phyloP scores from a whole-genome alignment of 1,140 invertebrate genomes.

The Octopus bimaculoides region DNA sequence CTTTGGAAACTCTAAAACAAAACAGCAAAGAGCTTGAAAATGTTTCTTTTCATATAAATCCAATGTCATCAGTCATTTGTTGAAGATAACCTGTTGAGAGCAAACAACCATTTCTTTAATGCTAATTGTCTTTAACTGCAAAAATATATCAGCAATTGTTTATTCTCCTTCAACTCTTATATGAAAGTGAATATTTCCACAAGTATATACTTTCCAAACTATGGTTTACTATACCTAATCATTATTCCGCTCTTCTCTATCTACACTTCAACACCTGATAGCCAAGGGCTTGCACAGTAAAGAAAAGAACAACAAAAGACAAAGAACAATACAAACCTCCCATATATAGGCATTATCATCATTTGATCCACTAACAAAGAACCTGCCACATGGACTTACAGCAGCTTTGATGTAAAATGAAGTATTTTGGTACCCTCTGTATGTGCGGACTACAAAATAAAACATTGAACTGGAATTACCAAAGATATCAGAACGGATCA shows the following conservation, averaged over 20 bases:
- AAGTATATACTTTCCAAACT: not conserved
- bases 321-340: conserved; percentile 58
- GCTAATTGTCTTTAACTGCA: too few species aligned
- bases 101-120: too few species aligned
- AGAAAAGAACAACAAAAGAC: not conserved
- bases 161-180: too few species aligned
- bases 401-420: conserved; percentile 81
- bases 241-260: not conserved
- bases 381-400: conserved; percentile 75
- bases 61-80: too few species aligned
- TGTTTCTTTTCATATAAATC: too few species aligned
- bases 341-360: conserved; percentile 83
- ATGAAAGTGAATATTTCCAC: too few species aligned
- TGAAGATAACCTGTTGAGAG: too few species aligned
- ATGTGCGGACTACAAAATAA: conserved; percentile 40
- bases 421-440: conserved; percentile 69
- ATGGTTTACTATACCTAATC: not conserved
- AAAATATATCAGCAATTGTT: too few species aligned
- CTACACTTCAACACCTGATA: not conserved
- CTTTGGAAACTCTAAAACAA: too few species aligned
- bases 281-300: not conserved
- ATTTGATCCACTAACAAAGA: conserved; percentile 79
- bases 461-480: not conserved
- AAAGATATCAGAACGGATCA: not conserved
- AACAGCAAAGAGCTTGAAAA: too few species aligned